Conservation (phyloP, 2,797 vertebrate genomes). For the Sebastes umbrosus region DNA sequence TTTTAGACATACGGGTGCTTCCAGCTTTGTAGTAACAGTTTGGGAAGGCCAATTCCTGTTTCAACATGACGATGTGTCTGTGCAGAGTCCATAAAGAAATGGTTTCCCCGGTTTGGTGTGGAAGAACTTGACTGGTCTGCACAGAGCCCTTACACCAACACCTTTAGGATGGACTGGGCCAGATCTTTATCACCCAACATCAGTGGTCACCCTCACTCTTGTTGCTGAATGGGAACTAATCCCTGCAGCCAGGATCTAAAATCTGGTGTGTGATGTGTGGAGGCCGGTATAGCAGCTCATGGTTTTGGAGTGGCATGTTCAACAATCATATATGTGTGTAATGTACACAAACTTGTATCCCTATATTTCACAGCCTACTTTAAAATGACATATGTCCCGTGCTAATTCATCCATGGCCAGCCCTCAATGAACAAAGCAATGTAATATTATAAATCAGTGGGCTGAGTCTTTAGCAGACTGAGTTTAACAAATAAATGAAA, state of each 20-base stretch:
- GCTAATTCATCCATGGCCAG: background rate
- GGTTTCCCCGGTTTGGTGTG: background rate
- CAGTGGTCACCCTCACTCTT: too few relatives aligned
- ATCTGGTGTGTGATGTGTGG: background rate
- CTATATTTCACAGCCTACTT: background rate
- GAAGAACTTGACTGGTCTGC: background rate
- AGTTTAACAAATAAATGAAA: background rate
- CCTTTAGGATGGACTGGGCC: background rate
- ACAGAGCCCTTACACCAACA: background rate
- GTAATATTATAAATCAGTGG: background rate
- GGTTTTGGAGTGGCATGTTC: background rate
- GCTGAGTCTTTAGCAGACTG: background rate
- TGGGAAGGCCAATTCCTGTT: too few relatives aligned
- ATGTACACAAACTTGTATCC: background rate
- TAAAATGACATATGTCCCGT: background rate
- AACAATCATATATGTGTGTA: background rate
- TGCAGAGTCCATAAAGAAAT: too few relatives aligned
- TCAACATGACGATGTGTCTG: too few relatives aligned
- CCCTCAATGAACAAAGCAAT: slow-evolving; percentile 2
- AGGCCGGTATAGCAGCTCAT: background rate
- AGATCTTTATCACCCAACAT: background rate
- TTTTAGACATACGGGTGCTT: background rate
- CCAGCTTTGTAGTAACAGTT: too few relatives aligned
- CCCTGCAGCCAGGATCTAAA: background rate
- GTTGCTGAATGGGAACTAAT: too few relatives aligned